Base-by-base conservation (phyloP, 2,113 vertebrate genomes). In the Bos indicus region DNA sequence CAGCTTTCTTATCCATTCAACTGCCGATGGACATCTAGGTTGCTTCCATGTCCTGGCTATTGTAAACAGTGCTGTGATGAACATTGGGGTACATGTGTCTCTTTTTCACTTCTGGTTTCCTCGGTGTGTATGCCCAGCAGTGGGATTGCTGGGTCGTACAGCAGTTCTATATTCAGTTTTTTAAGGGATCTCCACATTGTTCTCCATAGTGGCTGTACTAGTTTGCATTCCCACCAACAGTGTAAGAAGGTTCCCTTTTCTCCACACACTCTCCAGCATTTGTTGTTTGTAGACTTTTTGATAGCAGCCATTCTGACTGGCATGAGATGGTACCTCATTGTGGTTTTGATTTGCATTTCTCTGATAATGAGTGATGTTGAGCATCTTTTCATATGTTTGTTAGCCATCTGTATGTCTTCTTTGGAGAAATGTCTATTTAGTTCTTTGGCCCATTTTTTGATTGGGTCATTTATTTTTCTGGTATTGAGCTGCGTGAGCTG, bases 71-170 rank as follows among this genome's bases (percentile, higher is more conserved):
- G n/a, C 17, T 21, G n/a, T 5, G 9, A 71, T 71, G 17, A 71
- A 71, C 17, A 71, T 0, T 11, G 9, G n/a, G 17, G 64, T 71
- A 11, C 5, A 71, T 0, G 0, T 11, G 64, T 71, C 17, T 71
- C n/a, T 71, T 36, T 67, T 36, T 71, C 64, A 71, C 9, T 71
- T 71, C n/a, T 36, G 64, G 64, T 71, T 36, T 71, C 9, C n/a
- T 71, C 0, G n/a, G 64, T 71, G 17, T 36, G 4, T 71, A 71
- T 71, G 64, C 17, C 17, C 64, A 36, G 64, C 8, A 36, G 64
- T 11, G n/a, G 8, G 1, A 36, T 21, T 71, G n/a, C n/a, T 71
- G n/a, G 17, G 9, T 36, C 1, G 2, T 21, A 71, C 4, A 16
- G 4, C 64, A 71, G n/a, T 36, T 71, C 64, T 71, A 1, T 36